phyloP scores from a whole-genome alignment of 2,797 vertebrate species.

The Fratercula arctica region DNA sequence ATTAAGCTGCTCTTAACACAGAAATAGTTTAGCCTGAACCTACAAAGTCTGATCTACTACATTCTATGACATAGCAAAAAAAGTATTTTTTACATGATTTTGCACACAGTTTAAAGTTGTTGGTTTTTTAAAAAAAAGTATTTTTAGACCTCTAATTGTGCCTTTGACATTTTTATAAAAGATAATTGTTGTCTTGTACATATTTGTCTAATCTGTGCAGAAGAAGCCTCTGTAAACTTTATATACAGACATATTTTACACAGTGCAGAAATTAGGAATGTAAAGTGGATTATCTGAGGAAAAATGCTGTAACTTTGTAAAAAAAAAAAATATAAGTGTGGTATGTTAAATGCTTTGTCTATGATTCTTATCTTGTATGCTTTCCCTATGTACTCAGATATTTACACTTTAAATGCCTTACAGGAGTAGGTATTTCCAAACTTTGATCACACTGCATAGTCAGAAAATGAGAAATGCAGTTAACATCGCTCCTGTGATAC shows the following conservation, averaged over 20 bases:
- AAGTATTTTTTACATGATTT: background rate
- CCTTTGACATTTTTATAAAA: conserved; percentile 26
- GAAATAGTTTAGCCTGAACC: background rate
- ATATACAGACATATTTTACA: background rate
- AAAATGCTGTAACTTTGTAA: conserved; percentile 28
- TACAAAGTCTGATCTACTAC: background rate
- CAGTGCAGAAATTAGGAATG: background rate
- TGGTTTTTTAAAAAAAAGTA: background rate
- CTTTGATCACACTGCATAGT: background rate
- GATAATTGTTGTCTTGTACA: background rate
- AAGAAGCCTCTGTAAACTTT: background rate
- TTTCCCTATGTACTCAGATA: background rate
- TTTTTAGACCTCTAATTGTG: background rate
- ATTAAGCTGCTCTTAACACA: conserved; percentile 12
- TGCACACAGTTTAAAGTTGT: background rate
- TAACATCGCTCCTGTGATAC: background rate
- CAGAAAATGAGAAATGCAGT: background rate
- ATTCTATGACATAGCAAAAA: background rate
- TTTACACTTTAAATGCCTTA: background rate
- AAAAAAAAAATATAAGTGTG: background rate
- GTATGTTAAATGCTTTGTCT: conserved; percentile 8
- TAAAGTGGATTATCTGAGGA: background rate
- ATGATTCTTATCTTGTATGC: background rate
- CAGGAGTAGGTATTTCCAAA: background rate
- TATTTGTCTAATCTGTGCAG: background rate